These are phyloP conservation scores for Alca torda DNA, from an alignment of 2,797 vertebrate species.

Conservation along the genomic window DNA sequence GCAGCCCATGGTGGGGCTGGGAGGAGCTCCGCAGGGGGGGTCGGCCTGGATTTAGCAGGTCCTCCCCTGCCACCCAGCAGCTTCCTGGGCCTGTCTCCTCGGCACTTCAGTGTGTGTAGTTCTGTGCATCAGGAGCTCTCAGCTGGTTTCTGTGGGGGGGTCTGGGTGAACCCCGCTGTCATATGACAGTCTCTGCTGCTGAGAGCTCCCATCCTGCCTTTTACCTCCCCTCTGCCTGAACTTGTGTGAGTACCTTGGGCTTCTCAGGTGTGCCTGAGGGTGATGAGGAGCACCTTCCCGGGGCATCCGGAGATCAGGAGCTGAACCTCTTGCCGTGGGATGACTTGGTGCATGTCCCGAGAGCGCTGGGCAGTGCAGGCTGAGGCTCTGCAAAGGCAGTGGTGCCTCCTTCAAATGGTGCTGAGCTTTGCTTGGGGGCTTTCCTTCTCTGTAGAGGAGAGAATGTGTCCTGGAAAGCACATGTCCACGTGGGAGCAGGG, in stretches of 20 bases:
- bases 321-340: background rate
- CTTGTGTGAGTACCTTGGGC: background rate
- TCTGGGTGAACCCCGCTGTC: background rate
- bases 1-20: background rate
- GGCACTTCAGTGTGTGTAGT: too few species aligned
- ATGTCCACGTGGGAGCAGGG: background rate
- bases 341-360: background rate
- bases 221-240: background rate
- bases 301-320: rapidly evolving
- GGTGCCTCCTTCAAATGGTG: background rate
- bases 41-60: background rate
- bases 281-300: background rate
- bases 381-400: background rate
- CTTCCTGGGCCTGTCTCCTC: background rate
- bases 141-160: rapidly evolving
- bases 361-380: background rate
- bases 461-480: background rate
- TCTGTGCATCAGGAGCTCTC: background rate
- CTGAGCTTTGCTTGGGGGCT: background rate
- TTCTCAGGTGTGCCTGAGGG: background rate
- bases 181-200: background rate
- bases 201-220: background rate
- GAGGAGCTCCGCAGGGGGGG: background rate
- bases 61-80: background rate
- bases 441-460: background rate